These are phyloP conservation scores for Chesias legatella DNA, from an alignment of 2,888 invertebrate species.

Conservation along the genomic window DNA sequence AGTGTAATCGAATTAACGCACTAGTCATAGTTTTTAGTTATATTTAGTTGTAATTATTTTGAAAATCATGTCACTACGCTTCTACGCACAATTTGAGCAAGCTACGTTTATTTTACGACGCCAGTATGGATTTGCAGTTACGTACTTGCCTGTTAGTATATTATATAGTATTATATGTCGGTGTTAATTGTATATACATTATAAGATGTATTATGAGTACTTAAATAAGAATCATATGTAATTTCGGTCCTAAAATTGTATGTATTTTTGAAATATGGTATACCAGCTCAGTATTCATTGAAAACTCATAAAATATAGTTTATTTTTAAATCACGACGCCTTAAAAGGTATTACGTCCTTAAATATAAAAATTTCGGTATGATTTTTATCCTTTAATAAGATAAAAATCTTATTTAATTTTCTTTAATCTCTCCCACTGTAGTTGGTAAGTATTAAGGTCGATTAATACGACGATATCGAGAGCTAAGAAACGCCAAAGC, in stretches of 20 bases:
- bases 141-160: conserved; percentile 5
- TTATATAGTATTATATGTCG: conserved; percentile 24
- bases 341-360: conserved; percentile 14
- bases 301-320: conserved; percentile 6
- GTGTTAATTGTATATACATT: conserved; percentile 19
- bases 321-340: conserved; percentile 4
- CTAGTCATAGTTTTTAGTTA: conserved; percentile 44
- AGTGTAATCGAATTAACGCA: conserved; percentile 36
- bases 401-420: no score
- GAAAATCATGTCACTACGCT: conserved; percentile 23
- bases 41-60: conserved; percentile 25
- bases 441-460: no score
- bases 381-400: no score
- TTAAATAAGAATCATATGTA: conserved; percentile 4
- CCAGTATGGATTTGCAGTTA: conserved; percentile 19
- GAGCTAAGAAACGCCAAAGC: no score
- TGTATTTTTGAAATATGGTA: conserved; percentile 12
- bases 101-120: conserved; percentile 6
- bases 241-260: conserved; percentile 19
- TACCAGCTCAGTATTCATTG: conserved; percentile 21
- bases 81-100: conserved; percentile 25
- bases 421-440: no score
- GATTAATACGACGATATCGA: no score
- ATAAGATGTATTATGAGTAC: conserved; percentile 9
- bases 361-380: conserved; percentile 2